Evolutionary conservation across 2,113 vertebrate genomes (phyloP).

Genomic region (Notarius lentiginosus): DNA sequence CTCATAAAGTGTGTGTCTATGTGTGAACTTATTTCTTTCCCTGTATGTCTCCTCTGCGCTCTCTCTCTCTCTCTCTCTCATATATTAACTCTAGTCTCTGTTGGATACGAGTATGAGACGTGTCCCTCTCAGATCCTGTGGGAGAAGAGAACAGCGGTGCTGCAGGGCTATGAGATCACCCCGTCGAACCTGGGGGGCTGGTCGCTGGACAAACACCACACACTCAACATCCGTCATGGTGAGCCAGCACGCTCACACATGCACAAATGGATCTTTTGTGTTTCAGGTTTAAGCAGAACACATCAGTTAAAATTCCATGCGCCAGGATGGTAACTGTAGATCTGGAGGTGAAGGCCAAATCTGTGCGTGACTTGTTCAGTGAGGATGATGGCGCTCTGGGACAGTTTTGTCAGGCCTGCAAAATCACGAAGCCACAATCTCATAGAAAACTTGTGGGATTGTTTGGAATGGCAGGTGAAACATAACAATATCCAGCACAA

Average conservation of each 20-base stretch:
- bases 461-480: background rate
- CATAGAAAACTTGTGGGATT: background rate
- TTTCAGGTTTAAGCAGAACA: background rate
- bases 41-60: background rate
- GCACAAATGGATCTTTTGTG: background rate
- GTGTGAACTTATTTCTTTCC: conserved; percentile 22
- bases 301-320: background rate
- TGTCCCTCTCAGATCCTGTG: conserved; percentile 84
- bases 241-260: conserved; percentile 47
- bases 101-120: conserved; percentile 87
- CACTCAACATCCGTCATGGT: conserved; percentile 84
- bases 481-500: background rate
- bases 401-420: background rate
- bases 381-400: background rate
- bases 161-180: conserved; percentile 88
- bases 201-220: conserved; percentile 88
- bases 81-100: conserved; percentile 75
- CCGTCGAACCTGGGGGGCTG: conserved; percentile 86
- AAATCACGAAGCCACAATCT: background rate
- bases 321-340: background rate
- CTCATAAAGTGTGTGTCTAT: conserved; percentile 36
- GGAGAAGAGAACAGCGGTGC: conserved; percentile 84
- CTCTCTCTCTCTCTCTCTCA: background rate
- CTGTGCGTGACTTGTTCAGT: background rate
- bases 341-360: background rate